A percentile compares a stretch with the other conserved stretches of the same genome.
phyloP scores from a whole-genome alignment of 2,888 invertebrate genomes.

The Nymphalis c-album region DNA sequence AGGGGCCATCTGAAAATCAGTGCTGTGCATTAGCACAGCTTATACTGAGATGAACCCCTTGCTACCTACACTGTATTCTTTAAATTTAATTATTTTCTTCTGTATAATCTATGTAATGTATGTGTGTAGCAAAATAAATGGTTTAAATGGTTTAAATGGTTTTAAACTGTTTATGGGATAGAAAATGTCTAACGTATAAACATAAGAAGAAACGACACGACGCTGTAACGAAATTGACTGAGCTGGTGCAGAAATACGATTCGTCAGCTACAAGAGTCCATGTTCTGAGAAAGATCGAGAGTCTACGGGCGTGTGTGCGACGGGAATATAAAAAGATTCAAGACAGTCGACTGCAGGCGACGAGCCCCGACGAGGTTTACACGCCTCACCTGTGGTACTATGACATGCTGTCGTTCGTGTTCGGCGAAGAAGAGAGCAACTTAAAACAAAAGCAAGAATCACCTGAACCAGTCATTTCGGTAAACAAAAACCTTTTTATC shows the following conservation, averaged over 20 bases:
- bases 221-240: constrained; percentile 62
- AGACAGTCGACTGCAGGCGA: constrained; percentile 53
- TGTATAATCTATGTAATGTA: too few species aligned
- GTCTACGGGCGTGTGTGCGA: constrained; percentile 68
- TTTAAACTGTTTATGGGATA: constrained; percentile 72
- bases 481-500: too few species aligned
- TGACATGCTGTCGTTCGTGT: constrained; percentile 56
- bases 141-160: too few species aligned
- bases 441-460: constrained; percentile 38
- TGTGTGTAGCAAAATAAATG: too few species aligned
- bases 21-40: too few species aligned
- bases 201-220: constrained; percentile 60
- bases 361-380: constrained; percentile 54
- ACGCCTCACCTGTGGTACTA: constrained; percentile 70
- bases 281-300: constrained; percentile 70
- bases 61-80: too few species aligned
- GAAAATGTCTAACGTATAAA: constrained; percentile 56
- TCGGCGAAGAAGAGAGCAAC: constrained; percentile 48
- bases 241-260: constrained; percentile 63
- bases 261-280: constrained; percentile 67
- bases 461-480: constrained; percentile 29
- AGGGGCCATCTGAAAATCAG: too few species aligned
- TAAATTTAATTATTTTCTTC: too few species aligned
- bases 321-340: constrained; percentile 63
- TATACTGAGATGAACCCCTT: too few species aligned